Evolutionary conservation across 2,797 vertebrate genomes (phyloP), one percentile per base, ranked within the genome.

Genomic region (Enteromius unitaeniatus): DNA sequence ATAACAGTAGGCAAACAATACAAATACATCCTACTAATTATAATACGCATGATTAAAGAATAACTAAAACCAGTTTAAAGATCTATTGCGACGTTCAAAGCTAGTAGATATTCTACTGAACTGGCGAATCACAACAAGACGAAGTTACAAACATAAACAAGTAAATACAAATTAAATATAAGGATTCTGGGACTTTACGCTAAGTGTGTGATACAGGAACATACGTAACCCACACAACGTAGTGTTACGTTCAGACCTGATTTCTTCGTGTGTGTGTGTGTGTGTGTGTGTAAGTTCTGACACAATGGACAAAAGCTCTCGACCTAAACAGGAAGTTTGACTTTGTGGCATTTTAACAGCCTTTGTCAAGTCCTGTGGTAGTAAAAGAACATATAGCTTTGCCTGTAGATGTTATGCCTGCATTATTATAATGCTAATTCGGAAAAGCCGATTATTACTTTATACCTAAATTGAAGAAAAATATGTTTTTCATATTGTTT

Each of bases 281-380:
- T 23, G n/a, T 19, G 64, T 55, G 49, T 28, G 23, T 17, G n/a
- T 23, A 10, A 9, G 64, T 40, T 26, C 72, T 76, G 70, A 47
- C 40, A 87, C 84, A 85, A 78, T 78, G 74, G 69, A 78, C 53
- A 80, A 85, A 86, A 86, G 37, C 73, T 77, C 31, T 53, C 84
- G 67, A 78, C 73, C 67, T 79, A 65, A 72, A 85, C 85, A 86
- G 82, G 87, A 86, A 88, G 87, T 86, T 79, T 80, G 51, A 34
- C 51, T 53, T 26, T 51, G 19, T 51, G 70, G 28, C 60, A 74
- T 51, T 74, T 64, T 40, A 53, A 58, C 78, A 47, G 62, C 53
- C 42, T 70, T 70, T 73, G 55, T 62, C 42, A 67, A 53, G 62
- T 11, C n/a, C 19, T 13, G 19, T 45, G 23, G 28, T 47, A 42